phyloP scores from a whole-genome alignment of 2,888 invertebrate genomes.

The Dyspetes luteomarginatus region DNA sequence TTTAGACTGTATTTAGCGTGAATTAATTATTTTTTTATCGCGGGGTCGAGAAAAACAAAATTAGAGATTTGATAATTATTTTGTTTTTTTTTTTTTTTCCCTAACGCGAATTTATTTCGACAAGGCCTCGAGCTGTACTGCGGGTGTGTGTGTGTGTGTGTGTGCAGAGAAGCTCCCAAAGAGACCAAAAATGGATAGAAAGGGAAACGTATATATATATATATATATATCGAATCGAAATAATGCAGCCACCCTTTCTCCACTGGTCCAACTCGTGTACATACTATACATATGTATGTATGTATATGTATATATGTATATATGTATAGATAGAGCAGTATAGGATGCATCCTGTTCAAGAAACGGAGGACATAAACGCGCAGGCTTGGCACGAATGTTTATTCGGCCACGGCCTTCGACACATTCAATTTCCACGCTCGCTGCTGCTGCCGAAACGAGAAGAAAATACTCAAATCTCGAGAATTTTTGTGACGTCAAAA shows the following conservation, averaged over 20 bases:
- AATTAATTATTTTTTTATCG: too few species aligned
- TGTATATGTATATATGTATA: conserved; percentile 8
- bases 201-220: neutral
- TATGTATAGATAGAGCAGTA: neutral
- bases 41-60: neutral
- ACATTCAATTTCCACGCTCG: conserved; percentile 48
- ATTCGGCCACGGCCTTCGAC: conserved; percentile 54
- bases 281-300: neutral
- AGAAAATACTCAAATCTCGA: too few species aligned
- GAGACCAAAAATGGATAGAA: neutral
- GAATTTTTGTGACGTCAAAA: too few species aligned
- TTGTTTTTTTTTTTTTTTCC: neutral
- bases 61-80: neutral
- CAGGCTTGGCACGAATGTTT: conserved; percentile 74
- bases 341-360: conserved; percentile 40
- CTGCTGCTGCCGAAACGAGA: too few species aligned
- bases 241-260: conserved; percentile 42
- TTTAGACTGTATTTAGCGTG: too few species aligned
- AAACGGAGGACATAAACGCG: conserved; percentile 62
- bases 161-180: conserved; percentile 5
- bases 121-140: conserved; percentile 41
- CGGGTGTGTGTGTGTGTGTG: conserved; percentile 22
- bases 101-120: conserved; percentile 46
- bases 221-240: conserved; percentile 30
- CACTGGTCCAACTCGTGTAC: conserved; percentile 13